A percentile compares a stretch with the other conserved stretches of the same genome.
phyloP scores from a whole-genome alignment of 2,797 vertebrate species.

The Parauchenoglanis ngamensis region DNA sequence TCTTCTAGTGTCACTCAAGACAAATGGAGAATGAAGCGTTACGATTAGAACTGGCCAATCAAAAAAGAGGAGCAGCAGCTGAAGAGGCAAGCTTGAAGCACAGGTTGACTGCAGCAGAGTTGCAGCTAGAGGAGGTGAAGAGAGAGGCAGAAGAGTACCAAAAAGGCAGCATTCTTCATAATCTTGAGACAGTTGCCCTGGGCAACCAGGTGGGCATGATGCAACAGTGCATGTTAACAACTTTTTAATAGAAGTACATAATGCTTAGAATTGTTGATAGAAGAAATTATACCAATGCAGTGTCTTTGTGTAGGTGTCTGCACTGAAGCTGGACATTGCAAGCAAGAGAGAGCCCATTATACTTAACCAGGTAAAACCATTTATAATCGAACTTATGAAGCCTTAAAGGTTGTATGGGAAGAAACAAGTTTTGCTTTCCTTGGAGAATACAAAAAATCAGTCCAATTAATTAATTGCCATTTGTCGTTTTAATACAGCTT shows the following conservation, averaged over 20 bases:
- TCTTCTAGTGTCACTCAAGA: constrained; percentile 61
- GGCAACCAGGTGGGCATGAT: constrained; percentile 65
- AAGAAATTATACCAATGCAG: neutral
- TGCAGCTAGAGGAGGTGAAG: constrained; percentile 59
- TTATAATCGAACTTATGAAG: neutral
- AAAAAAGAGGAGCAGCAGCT: constrained; percentile 60
- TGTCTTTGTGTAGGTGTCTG: constrained; percentile 64
- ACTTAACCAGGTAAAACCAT: constrained; percentile 59
- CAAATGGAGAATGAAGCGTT: constrained; percentile 59
- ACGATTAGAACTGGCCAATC: constrained; percentile 60
- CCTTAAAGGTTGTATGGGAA: neutral
- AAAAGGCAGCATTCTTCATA: constrained; percentile 54
- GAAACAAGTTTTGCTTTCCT: neutral
- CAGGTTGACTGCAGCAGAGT: constrained; percentile 63
- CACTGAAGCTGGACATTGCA: constrained; percentile 69
- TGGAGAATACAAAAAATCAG: neutral
- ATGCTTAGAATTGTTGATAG: neutral
- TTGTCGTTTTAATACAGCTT: neutral
- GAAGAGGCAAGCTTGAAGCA: constrained; percentile 65
- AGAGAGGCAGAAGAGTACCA: constrained; percentile 62
- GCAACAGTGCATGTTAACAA: neutral
- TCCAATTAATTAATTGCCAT: neutral
- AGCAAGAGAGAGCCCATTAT: constrained; percentile 67
- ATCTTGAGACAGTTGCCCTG: constrained; percentile 56
- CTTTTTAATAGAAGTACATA: neutral